Base-by-base conservation (phyloP, 2,888 invertebrate species). In the Drosophila rubida region DNA sequence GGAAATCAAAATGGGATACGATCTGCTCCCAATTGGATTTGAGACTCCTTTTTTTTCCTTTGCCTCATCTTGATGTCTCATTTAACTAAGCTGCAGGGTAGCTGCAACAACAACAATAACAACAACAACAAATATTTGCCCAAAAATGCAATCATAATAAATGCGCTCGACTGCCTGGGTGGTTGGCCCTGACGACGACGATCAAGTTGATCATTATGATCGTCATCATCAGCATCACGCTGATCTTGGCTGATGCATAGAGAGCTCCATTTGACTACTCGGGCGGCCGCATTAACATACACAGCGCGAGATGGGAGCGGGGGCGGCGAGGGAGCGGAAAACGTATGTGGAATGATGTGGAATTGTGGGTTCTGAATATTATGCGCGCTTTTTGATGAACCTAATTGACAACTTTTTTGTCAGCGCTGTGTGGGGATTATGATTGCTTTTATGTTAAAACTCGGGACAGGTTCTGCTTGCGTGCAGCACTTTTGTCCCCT, bases 351-450 rank as follows among this genome's bases (percentile, higher is more conserved):
- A 44, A 45, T 30, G 39, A 37, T 42, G 30, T 22, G 39, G 42
- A 55, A 54, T 46, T 35, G 35, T 22, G 46, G 57, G 16, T 41
- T 22, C 46, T 45, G 30, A 35, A 46, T 48, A 62, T 60, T 62
- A 71, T 72, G 55, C 77, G 53, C 58, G 69, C 64, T 54, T 67
- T 72, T 72, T 86, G 84, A 87, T 87, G 68, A 75, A 80, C 86
- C 82, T 90, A 89, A 90, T 90, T 89, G 89, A 90, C 90, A 83
- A 82, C 77, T 82, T 82, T 90, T 90, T 90, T 90, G 86, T 89
- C 83, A 87, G 90, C 78, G 74, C 74, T 82, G 78, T 82, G 82
- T 79, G 79, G 71, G 84, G 73, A 84, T 88, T 89, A 89, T 89
- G 90, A 89, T 89, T 89, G 90, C 78, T 78, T 87, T 90, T 89